Conservation (phyloP, 2,113 vertebrate genomes). For the Spea multiplicata region DNA sequence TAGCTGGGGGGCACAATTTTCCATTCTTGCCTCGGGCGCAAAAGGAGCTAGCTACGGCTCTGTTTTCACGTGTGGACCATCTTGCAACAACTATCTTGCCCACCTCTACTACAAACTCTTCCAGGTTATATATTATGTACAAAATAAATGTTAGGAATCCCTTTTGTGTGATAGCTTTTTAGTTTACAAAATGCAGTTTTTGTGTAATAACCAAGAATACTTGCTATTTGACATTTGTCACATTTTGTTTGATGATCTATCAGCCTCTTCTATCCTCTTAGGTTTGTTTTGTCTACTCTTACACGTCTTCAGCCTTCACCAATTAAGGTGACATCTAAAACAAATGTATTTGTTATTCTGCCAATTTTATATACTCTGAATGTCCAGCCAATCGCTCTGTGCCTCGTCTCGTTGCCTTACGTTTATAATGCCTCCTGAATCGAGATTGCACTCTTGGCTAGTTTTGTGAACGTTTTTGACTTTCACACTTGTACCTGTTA, state of each 20-base stretch:
- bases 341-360: background rate
- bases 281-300: background rate
- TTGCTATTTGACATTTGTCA: background rate
- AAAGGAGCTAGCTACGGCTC: too few relatives aligned
- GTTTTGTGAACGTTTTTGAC: background rate
- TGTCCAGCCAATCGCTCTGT: background rate
- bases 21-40: too few relatives aligned
- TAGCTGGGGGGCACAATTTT: too few relatives aligned
- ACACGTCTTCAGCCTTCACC: background rate
- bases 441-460: background rate
- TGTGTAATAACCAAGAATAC: too few relatives aligned
- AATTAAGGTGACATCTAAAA: background rate
- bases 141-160: too few relatives aligned
- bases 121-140: too few relatives aligned
- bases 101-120: too few relatives aligned
- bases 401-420: background rate
- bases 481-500: background rate
- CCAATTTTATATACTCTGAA: constrained; percentile 11
- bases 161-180: too few relatives aligned
- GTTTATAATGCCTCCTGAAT: background rate
- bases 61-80: too few relatives aligned
- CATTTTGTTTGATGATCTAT: background rate
- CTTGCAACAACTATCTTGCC: too few relatives aligned
- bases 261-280: background rate
- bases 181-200: too few relatives aligned